Percentiles rank a stretch among this genome's conserved stretches.
Evolutionary conservation across 2,888 invertebrate genomes (phyloP).

Genomic region (Standfussiana lucernea): DNA sequence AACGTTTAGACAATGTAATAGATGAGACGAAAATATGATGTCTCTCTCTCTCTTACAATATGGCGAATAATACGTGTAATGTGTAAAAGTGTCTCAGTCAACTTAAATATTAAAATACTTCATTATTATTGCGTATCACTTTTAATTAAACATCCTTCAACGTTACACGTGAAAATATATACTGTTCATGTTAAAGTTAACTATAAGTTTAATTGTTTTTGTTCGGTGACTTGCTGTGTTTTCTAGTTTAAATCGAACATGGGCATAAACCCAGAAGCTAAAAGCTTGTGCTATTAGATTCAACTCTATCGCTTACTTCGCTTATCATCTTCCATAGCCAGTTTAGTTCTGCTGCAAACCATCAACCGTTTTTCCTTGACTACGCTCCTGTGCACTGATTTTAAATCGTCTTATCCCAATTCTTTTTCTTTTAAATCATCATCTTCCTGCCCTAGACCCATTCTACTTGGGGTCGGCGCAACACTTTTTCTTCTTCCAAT

Average conservation of each 20-base stretch:
- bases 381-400: not conserved
- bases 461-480: no score
- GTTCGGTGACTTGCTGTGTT: not conserved
- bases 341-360: not conserved
- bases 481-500: no score
- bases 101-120: no score
- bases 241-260: not conserved
- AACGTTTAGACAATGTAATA: no score
- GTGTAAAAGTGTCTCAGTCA: no score
- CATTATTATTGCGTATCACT: no score
- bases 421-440: not conserved
- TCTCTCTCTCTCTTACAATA: no score
- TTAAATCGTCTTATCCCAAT: not conserved
- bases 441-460: no score
- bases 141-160: no score
- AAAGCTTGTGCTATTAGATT: not conserved
- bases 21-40: no score
- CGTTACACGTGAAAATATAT: not conserved
- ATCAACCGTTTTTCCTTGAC: not conserved
- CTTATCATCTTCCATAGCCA: not conserved
- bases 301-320: not conserved
- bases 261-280: not conserved
- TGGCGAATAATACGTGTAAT: no score
- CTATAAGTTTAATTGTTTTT: not conserved
- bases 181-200: not conserved